Conservation (phyloP, 2,888 invertebrate genomes). For the Globia sparganii region DNA sequence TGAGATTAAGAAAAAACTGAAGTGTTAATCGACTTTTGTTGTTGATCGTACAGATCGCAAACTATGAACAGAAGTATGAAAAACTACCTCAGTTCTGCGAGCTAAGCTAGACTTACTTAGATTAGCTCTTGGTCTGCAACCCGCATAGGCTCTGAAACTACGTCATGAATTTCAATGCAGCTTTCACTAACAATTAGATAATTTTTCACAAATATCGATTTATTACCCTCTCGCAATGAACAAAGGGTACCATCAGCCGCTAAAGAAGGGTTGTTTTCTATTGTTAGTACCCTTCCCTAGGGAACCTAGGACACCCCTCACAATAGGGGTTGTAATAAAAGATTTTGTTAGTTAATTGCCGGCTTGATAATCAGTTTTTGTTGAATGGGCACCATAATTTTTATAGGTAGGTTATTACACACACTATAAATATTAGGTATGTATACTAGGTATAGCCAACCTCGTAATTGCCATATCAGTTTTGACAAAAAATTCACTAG, state of each 20-base stretch:
- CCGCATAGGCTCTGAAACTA: too few relatives aligned
- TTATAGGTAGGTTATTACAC: neutral
- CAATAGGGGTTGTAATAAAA: constrained; percentile 56
- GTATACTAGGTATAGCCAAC: too few relatives aligned
- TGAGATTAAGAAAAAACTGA: too few relatives aligned
- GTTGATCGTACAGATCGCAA: too few relatives aligned
- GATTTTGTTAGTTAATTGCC: constrained; percentile 58
- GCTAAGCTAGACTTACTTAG: too few relatives aligned
- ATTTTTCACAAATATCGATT: constrained; percentile 35
- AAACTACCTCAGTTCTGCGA: too few relatives aligned
- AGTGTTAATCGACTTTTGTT: too few relatives aligned
- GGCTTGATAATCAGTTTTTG: constrained; percentile 45
- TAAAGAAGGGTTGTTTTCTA: constrained; percentile 64
- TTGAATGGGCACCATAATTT: constrained; percentile 6
- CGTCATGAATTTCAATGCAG: neutral
- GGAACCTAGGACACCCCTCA: constrained; percentile 70
- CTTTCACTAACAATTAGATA: neutral
- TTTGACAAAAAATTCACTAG: neutral
- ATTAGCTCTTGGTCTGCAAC: too few relatives aligned
- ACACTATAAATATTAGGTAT: too few relatives aligned
- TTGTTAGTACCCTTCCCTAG: constrained; percentile 73
- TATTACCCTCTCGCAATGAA: constrained; percentile 39
- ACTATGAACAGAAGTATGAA: too few relatives aligned
- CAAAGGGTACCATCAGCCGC: constrained; percentile 65
- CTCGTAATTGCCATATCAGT: neutral